phyloP scores from a whole-genome alignment of 2,888 invertebrate species.

The Chrysina gloriosa region DNA sequence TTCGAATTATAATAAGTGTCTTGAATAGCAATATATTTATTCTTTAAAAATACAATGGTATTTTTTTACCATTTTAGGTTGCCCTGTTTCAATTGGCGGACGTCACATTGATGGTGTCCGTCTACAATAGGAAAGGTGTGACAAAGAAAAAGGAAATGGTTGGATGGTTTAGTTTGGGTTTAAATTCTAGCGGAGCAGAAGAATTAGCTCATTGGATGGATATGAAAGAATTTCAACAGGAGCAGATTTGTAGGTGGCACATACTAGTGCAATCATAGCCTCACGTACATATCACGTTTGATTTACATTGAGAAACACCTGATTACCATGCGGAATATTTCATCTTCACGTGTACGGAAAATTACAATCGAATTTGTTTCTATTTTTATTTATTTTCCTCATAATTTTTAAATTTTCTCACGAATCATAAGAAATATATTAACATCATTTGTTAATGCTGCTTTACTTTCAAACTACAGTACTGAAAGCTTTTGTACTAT shows the following conservation, averaged over 20 bases:
- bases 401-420: neutral
- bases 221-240: conserved; percentile 88
- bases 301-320: conserved; percentile 32
- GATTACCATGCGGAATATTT: conserved; percentile 9
- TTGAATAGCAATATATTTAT: neutral
- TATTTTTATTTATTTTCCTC: conserved; percentile 1
- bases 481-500: neutral
- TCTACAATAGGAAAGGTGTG: conserved; percentile 91
- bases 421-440: neutral
- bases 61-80: conserved; percentile 70
- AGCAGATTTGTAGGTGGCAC: conserved; percentile 95
- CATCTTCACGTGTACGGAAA: conserved; percentile 6
- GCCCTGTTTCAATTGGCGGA: conserved; percentile 95
- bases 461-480: too few relatives aligned
- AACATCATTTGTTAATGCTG: conserved; percentile 16
- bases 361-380: conserved; percentile 8
- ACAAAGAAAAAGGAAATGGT: conserved; percentile 96
- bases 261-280: conserved; percentile 80
- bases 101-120: conserved; percentile 93
- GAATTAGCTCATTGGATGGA: conserved; percentile 94
- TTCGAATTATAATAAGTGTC: too few relatives aligned
- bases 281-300: conserved; percentile 43
- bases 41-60: neutral
- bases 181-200: conserved; percentile 92
- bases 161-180: conserved; percentile 95